phyloP scores from a whole-genome alignment of 2,797 vertebrate species.

The Cetoscarus ocellatus region DNA sequence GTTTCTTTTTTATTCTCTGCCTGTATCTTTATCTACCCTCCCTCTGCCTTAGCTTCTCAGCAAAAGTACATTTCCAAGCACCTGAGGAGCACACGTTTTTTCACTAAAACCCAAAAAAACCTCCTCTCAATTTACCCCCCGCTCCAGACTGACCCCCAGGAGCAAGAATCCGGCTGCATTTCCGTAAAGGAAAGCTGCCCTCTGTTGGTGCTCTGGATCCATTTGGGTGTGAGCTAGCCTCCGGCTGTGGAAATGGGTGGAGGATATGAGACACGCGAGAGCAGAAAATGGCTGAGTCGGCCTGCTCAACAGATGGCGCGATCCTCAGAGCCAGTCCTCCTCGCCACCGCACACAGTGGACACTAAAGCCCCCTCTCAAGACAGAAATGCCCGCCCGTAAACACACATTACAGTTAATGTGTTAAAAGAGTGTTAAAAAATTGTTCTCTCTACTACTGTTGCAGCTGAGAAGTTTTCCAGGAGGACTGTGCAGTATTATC shows the following conservation, averaged over 20 bases:
- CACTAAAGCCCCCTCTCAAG: slow-evolving; percentile 39
- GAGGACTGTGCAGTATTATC: neutral
- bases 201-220: slow-evolving; percentile 58
- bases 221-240: slow-evolving; percentile 62
- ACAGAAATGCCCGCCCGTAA: slow-evolving; percentile 41
- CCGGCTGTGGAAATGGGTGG: slow-evolving; percentile 53
- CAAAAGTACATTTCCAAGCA: slow-evolving; percentile 50
- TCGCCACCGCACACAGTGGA: slow-evolving; percentile 48
- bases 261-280: slow-evolving; percentile 64
- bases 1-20: slow-evolving; percentile 48
- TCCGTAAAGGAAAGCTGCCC: slow-evolving; percentile 46
- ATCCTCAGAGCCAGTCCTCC: slow-evolving; percentile 66
- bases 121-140: slow-evolving; percentile 10
- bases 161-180: slow-evolving; percentile 19
- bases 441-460: slow-evolving; percentile 4
- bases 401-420: slow-evolving; percentile 14
- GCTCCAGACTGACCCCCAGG: slow-evolving; percentile 27
- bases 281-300: slow-evolving; percentile 79
- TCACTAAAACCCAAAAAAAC: slow-evolving; percentile 30
- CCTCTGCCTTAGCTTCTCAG: slow-evolving; percentile 36
- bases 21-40: slow-evolving; percentile 46
- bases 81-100: slow-evolving; percentile 42
- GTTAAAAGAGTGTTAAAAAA: slow-evolving; percentile 8
- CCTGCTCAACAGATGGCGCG: slow-evolving; percentile 80
- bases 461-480: neutral